Evolutionary conservation across 2,888 invertebrate species (phyloP).

Genomic region (Incurvaria masculella): DNA sequence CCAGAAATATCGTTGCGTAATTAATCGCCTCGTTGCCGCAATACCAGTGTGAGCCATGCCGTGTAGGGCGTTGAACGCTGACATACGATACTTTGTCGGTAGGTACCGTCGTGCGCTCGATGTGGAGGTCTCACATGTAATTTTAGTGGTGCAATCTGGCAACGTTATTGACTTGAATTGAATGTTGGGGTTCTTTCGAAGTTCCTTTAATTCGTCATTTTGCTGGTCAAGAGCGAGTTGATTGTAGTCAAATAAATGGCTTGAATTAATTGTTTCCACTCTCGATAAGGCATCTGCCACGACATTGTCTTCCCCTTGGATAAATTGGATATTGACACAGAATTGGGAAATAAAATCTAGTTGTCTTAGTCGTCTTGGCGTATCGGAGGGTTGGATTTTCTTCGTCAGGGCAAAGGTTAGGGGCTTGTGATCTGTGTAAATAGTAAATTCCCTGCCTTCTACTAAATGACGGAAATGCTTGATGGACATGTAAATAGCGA

Average conservation of each 20-base stretch:
- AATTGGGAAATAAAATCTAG: slow-evolving; percentile 27
- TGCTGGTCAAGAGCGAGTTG: slow-evolving; percentile 9
- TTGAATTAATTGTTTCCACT: slow-evolving; percentile 13
- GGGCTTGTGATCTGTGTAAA: slow-evolving; percentile 29
- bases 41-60: slow-evolving; percentile 17
- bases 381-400: slow-evolving; percentile 17
- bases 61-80: slow-evolving; percentile 17
- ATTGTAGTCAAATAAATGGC: slow-evolving; percentile 8
- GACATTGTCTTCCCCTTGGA: slow-evolving; percentile 23
- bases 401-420: slow-evolving; percentile 22
- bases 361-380: slow-evolving; percentile 25
- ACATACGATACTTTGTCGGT: slow-evolving; percentile 9
- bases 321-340: slow-evolving; percentile 24
- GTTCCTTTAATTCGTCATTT: slow-evolving; percentile 11
- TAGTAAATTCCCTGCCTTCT: slow-evolving; percentile 24
- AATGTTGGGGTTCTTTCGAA: slow-evolving; percentile 10
- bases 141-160: slow-evolving; percentile 4
- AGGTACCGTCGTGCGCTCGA: slow-evolving; percentile 7
- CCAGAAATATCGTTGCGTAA: slow-evolving; percentile 24
- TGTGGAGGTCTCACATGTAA: slow-evolving; percentile 10
- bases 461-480: slow-evolving; percentile 27
- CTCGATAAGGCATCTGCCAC: slow-evolving; percentile 27
- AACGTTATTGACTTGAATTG: slow-evolving; percentile 1
- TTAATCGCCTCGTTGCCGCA: slow-evolving; percentile 13
- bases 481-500: slow-evolving; percentile 27